Evolutionary conservation across 2,113 vertebrate genomes (phyloP).

Genomic region (Capreolus pygargus): DNA sequence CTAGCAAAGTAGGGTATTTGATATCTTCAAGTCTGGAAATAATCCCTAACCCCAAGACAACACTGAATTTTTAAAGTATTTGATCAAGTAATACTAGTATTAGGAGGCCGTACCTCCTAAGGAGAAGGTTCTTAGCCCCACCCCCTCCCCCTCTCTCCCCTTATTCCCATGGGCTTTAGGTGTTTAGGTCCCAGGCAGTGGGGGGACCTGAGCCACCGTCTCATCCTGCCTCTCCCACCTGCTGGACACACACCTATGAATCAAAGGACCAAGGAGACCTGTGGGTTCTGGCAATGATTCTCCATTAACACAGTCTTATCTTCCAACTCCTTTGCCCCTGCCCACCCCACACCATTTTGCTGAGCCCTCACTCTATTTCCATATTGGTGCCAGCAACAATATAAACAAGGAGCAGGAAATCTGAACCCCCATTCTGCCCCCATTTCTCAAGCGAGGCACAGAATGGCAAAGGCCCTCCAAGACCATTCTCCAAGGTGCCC

Average conservation of each 20-base stretch:
- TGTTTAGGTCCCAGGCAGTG: background rate
- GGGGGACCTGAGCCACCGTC: background rate
- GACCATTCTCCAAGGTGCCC: background rate
- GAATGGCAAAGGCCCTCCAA: background rate
- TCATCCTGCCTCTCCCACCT: background rate
- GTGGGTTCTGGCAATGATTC: background rate
- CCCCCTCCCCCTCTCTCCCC: background rate
- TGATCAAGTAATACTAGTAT: background rate
- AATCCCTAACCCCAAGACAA: constrained; percentile 1
- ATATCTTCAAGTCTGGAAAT: constrained; percentile 8
- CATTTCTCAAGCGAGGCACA: background rate
- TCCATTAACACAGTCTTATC: background rate
- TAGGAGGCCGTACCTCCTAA: background rate
- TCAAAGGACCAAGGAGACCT: background rate
- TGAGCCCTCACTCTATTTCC: background rate
- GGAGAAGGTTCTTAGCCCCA: background rate
- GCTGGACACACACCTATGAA: background rate
- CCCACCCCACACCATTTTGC: background rate
- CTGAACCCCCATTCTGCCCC: background rate
- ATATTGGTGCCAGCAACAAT: background rate
- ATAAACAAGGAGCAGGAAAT: background rate
- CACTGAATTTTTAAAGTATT: background rate
- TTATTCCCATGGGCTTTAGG: background rate
- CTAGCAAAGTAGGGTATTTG: background rate
- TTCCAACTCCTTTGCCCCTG: background rate